phyloP scores from a whole-genome alignment of 2,888 invertebrate genomes.

The Idaea dimidiata region DNA sequence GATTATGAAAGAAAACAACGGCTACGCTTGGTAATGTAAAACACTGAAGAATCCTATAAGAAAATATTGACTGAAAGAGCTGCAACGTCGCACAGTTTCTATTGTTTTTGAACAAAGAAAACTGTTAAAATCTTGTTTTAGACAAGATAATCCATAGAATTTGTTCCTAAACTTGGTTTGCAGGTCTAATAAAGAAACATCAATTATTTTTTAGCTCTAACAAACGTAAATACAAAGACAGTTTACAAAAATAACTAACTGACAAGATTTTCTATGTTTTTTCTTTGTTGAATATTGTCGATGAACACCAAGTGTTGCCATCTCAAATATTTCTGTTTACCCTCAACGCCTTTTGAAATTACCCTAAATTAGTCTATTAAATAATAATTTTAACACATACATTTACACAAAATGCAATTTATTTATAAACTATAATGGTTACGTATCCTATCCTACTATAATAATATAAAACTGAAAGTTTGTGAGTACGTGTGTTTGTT shows the following conservation, averaged over 20 bases:
- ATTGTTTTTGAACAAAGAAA: constrained; percentile 56
- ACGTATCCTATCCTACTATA: too few species aligned
- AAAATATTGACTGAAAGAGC: constrained; percentile 48
- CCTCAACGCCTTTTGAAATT: too few species aligned
- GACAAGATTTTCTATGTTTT: constrained; percentile 54
- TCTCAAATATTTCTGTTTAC: constrained; percentile 4
- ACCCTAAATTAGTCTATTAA: too few species aligned
- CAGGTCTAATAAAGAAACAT: neutral
- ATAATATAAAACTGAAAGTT: too few species aligned
- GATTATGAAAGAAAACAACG: constrained; percentile 19
- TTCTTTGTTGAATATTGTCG: constrained; percentile 60
- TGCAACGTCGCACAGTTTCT: constrained; percentile 68
- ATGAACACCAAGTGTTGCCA: constrained; percentile 57
- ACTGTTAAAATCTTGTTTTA: constrained; percentile 14
- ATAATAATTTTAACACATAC: too few species aligned
- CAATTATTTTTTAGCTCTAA: constrained; percentile 4
- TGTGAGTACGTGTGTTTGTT: too few species aligned
- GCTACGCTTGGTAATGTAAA: constrained; percentile 11
- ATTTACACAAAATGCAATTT: too few species aligned
- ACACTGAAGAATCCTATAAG: constrained; percentile 24
- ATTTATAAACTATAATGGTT: too few species aligned
- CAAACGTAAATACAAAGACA: constrained; percentile 32
- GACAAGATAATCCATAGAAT: neutral
- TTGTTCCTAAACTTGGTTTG: neutral
- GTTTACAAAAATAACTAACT: constrained; percentile 51